Conservation (phyloP, 1,140 invertebrate genomes). For the Cotesia chilonis region DNA sequence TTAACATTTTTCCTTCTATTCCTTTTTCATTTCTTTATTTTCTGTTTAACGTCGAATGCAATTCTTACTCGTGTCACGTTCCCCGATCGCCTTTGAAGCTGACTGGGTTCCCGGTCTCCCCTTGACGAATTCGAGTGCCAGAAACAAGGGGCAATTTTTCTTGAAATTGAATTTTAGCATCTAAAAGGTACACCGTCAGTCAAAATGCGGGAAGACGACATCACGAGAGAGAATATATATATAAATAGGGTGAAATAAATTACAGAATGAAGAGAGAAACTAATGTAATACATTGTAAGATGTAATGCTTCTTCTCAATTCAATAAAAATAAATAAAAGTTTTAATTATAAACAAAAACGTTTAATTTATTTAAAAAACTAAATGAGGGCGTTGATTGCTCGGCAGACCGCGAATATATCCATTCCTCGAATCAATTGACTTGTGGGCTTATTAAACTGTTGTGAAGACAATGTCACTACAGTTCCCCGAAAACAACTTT, state of each 20-base stretch:
- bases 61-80: constrained; percentile 35
- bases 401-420: constrained; percentile 19
- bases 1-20: background rate
- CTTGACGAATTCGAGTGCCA: constrained; percentile 33
- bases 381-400: constrained; percentile 13
- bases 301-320: background rate
- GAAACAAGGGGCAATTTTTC: constrained; percentile 37
- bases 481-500: too few species aligned
- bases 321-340: too few species aligned
- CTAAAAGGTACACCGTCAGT: constrained; percentile 7
- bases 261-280: too few species aligned
- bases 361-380: too few species aligned
- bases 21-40: background rate
- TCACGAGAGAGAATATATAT: background rate
- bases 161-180: constrained; percentile 36
- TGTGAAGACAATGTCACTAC: too few species aligned
- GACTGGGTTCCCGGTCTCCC: background rate
- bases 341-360: too few species aligned
- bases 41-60: constrained; percentile 12
- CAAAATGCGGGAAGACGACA: background rate
- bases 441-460: too few species aligned
- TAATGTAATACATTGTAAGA: background rate
- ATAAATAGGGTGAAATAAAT: background rate
- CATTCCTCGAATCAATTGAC: constrained; percentile 7
- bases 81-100: constrained; percentile 23